Conservation (phyloP, 2,888 invertebrate species). For the Eumacrocentrus americanus region DNA sequence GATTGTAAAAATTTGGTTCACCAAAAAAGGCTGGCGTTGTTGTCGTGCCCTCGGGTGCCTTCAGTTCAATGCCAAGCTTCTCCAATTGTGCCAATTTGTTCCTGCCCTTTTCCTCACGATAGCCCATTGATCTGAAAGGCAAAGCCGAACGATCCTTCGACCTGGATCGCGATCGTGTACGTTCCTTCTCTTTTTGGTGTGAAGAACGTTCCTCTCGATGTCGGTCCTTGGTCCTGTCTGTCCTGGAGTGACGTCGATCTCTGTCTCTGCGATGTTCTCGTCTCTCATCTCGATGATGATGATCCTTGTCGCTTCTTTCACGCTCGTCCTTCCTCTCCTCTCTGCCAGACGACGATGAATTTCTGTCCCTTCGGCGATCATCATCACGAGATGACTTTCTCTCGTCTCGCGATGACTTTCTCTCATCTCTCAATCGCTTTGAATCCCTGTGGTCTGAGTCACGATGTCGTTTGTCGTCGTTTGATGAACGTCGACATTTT, state of each 20-base stretch:
- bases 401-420: constrained; percentile 48
- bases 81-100: constrained; percentile 62
- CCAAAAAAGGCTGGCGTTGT: constrained; percentile 34
- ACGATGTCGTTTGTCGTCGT: constrained; percentile 49
- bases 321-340: constrained; percentile 54
- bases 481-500: constrained; percentile 47
- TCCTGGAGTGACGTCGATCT: constrained; percentile 52
- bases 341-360: constrained; percentile 35
- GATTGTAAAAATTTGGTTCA: constrained; percentile 76
- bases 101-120: constrained; percentile 60
- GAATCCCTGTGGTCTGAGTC: constrained; percentile 48
- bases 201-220: constrained; percentile 51
- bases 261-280: constrained; percentile 46
- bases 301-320: constrained; percentile 42
- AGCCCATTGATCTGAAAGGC: constrained; percentile 49
- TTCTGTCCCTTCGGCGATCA: constrained; percentile 47
- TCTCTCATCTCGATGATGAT: constrained; percentile 35
- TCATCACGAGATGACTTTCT: constrained; percentile 47
- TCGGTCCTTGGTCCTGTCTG: constrained; percentile 55
- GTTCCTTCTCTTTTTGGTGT: constrained; percentile 57
- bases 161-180: constrained; percentile 52
- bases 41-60: constrained; percentile 51
- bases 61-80: constrained; percentile 62
- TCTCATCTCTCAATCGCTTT: constrained; percentile 47
- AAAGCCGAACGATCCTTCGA: constrained; percentile 51